Percentiles rank a stretch among this genome's conserved stretches.
phyloP scores from a whole-genome alignment of 2,888 invertebrate species.

The Diaphora mendica region DNA sequence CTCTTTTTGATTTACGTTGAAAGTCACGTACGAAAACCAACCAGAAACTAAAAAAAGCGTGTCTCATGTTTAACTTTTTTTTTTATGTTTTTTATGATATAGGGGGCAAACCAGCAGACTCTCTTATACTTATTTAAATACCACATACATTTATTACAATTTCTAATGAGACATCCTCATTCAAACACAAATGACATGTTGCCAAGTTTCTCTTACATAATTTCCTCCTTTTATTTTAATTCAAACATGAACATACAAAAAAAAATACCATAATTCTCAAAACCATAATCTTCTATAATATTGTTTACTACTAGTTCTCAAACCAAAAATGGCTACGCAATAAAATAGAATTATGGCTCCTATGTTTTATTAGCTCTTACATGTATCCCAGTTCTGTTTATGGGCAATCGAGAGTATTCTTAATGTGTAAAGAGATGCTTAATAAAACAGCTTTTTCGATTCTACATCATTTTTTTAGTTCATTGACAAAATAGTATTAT shows the following conservation, averaged over 20 bases:
- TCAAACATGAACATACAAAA: conserved; percentile 28
- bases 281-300: conserved; percentile 34
- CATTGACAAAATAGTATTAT: too few relatives aligned
- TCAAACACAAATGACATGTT: conserved; percentile 31
- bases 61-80: conserved; percentile 32
- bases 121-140: conserved; percentile 48
- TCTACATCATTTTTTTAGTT: too few relatives aligned
- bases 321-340: conserved; percentile 40
- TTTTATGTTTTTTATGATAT: too few relatives aligned
- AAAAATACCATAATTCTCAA: conserved; percentile 18
- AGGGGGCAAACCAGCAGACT: too few relatives aligned
- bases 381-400: conserved; percentile 62
- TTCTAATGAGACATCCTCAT: conserved; percentile 40
- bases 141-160: conserved; percentile 35
- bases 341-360: conserved; percentile 61
- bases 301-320: conserved; percentile 30
- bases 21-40: conserved; percentile 55
- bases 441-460: not conserved
- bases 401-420: conserved; percentile 56
- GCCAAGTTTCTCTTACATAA: conserved; percentile 26
- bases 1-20: conserved; percentile 48
- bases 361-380: conserved; percentile 62
- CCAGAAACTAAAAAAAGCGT: conserved; percentile 49
- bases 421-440: conserved; percentile 35
- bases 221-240: conserved; percentile 40